Percentiles rank a stretch among this genome's conserved stretches.
Evolutionary conservation across 2,888 invertebrate species (phyloP).

Genomic region (Clivina fossor): DNA sequence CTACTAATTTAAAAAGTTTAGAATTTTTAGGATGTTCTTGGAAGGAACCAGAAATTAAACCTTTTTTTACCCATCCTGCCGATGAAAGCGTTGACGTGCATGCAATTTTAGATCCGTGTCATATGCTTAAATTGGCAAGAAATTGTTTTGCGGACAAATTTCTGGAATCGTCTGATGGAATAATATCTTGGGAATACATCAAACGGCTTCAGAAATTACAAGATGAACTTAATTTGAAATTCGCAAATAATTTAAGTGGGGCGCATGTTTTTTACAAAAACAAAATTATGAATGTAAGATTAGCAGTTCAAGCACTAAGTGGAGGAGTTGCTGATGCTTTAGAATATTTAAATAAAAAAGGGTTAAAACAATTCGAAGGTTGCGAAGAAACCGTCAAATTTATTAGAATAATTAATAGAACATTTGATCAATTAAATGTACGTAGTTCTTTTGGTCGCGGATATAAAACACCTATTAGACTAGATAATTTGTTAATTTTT

Average conservation of each 20-base stretch:
- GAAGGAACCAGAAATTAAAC: not conserved
- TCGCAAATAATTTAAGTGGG: slow-evolving; percentile 4
- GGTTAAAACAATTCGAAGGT: slow-evolving; percentile 34
- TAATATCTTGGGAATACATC: slow-evolving; percentile 2
- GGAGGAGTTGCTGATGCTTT: slow-evolving; percentile 41
- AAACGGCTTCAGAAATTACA: not conserved
- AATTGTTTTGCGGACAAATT: slow-evolving; percentile 1
- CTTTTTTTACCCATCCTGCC: not conserved
- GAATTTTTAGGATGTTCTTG: not conserved
- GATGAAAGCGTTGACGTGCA: not conserved
- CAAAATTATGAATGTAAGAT: slow-evolving; percentile 30
- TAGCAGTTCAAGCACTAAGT: slow-evolving; percentile 42
- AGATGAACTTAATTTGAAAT: not conserved
- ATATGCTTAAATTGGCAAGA: slow-evolving; percentile 1
- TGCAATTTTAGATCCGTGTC: not conserved
- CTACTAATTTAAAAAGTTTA: not conserved
- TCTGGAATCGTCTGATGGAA: not conserved
- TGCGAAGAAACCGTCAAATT: slow-evolving; percentile 39
- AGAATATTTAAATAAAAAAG: slow-evolving; percentile 33
- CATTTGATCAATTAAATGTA: slow-evolving; percentile 42
- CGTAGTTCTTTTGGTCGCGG: slow-evolving; percentile 39
- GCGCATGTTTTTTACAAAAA: slow-evolving; percentile 8
- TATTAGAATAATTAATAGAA: slow-evolving; percentile 36
- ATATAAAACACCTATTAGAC: slow-evolving; percentile 39
- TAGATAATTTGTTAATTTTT: slow-evolving; percentile 35